Evolutionary conservation across 2,113 vertebrate species (phyloP).

Genomic region (Chamaetylas fuelleborni): DNA sequence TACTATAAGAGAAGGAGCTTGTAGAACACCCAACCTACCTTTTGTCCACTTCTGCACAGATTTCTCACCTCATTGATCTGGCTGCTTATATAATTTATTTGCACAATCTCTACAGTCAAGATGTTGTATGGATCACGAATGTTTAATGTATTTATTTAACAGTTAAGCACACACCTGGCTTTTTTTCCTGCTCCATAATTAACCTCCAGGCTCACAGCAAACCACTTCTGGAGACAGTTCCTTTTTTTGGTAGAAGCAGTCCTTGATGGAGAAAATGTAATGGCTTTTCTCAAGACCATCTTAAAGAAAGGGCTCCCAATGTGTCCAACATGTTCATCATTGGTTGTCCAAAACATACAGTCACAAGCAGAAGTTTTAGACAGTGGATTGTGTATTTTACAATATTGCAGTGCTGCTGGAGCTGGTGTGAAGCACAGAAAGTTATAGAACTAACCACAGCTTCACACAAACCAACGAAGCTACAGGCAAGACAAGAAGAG

Average conservation of each 20-base stretch:
- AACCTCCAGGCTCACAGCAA: not conserved
- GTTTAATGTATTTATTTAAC: not conserved
- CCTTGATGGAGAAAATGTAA: not conserved
- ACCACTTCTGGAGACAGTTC: not conserved
- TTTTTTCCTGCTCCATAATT: not conserved
- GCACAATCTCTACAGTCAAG: not conserved
- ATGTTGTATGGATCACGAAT: not conserved
- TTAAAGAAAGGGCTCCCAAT: not conserved
- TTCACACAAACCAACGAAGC: not conserved
- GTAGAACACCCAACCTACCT: not conserved
- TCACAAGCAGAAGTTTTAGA: not conserved
- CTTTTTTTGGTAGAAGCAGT: not conserved
- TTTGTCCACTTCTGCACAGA: not conserved
- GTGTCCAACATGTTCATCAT: not conserved
- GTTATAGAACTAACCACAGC: not conserved
- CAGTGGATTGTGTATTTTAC: not conserved
- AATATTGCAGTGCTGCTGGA: not conserved
- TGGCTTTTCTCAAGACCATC: not conserved
- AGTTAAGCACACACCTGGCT: not conserved
- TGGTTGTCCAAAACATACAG: not conserved
- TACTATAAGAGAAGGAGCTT: not conserved
- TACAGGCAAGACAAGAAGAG: not conserved
- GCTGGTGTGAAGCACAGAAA: not conserved
- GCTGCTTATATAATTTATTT: not conserved
- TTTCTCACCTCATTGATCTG: not conserved